phyloP scores from a whole-genome alignment of 30 jellyfish, hydroid and myxozoan genomes.

The Turritopsis dohrnii region DNA sequence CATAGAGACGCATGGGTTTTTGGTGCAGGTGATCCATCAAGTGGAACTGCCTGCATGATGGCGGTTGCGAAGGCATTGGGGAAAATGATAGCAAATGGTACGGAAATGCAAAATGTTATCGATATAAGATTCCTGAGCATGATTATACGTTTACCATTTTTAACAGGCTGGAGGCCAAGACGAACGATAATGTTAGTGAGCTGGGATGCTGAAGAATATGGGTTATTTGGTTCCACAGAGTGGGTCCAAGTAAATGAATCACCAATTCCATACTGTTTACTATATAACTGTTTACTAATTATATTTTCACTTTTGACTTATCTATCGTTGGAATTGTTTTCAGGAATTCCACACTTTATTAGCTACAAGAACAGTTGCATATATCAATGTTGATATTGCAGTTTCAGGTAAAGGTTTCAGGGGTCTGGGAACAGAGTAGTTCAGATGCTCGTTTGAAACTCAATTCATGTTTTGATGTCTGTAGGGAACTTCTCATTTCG shows the following conservation, averaged over 20 bases:
- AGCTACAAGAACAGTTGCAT: conserved; percentile 72
- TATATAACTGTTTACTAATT: neutral
- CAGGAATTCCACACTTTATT: conserved; percentile 69
- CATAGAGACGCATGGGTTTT: conserved; percentile 63
- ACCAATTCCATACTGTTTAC: neutral
- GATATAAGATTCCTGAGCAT: neutral
- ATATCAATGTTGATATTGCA: conserved; percentile 81
- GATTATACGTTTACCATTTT: neutral
- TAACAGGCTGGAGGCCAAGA: conserved; percentile 53
- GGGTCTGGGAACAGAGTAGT: no score
- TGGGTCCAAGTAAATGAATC: conserved; percentile 36
- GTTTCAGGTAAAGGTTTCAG: conserved; percentile 77
- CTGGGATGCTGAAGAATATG: conserved; percentile 57
- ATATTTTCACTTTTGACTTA: neutral
- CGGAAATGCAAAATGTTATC: neutral
- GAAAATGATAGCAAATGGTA: conserved; percentile 28
- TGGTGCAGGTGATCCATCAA: conserved; percentile 60
- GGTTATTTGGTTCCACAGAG: conserved; percentile 40
- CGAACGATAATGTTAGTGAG: conserved; percentile 32
- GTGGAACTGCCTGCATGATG: conserved; percentile 51
- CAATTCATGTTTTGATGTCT: neutral
- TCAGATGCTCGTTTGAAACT: no score
- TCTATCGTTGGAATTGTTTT: neutral
- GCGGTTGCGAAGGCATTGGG: conserved; percentile 40
- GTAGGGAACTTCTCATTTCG: conserved; percentile 61